Conservation (phyloP, 2,797 vertebrate genomes). For the Rhincodon typus region DNA sequence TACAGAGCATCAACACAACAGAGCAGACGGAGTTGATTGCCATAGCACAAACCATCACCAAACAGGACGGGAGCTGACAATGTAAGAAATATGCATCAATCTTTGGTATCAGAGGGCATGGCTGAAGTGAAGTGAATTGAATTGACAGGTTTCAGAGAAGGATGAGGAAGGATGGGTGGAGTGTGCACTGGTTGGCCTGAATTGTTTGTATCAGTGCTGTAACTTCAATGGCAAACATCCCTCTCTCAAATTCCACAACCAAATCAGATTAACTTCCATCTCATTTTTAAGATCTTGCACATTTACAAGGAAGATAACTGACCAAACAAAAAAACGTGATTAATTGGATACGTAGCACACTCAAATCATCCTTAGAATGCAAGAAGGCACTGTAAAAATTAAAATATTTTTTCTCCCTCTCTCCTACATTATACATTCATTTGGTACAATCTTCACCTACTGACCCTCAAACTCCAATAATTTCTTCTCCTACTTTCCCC, state of each 20-base stretch:
- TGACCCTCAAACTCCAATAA: background rate
- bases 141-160: too few relatives aligned
- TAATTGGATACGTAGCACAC: background rate
- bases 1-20: too few relatives aligned
- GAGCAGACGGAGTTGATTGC: too few relatives aligned
- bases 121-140: too few relatives aligned
- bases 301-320: background rate
- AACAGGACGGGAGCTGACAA: too few relatives aligned
- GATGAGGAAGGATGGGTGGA: too few relatives aligned
- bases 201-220: too few relatives aligned
- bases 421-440: background rate
- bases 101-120: too few relatives aligned
- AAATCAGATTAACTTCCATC: background rate
- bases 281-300: background rate
- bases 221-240: background rate
- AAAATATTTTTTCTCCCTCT: background rate
- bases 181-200: too few relatives aligned
- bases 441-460: background rate
- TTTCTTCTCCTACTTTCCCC: too few relatives aligned
- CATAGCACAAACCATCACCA: too few relatives aligned
- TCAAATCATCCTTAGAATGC: background rate
- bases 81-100: too few relatives aligned
- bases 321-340: background rate
- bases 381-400: background rate
- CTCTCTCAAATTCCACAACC: background rate